phyloP scores from a whole-genome alignment of 2,888 invertebrate genomes.

The Dryadula phaetusa region DNA sequence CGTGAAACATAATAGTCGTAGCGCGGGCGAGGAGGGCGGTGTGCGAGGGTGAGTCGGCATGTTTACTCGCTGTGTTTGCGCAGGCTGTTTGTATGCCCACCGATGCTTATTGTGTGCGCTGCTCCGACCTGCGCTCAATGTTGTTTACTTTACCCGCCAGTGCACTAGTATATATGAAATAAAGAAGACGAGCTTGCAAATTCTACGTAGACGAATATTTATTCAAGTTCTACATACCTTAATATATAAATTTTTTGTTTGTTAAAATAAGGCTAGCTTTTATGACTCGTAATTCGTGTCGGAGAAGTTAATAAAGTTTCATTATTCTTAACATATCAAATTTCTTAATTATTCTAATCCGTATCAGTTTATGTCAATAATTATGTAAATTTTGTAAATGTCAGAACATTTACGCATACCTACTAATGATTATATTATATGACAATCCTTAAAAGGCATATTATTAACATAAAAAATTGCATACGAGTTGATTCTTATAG shows the following conservation, averaged over 20 bases:
- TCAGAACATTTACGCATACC: conserved; percentile 37
- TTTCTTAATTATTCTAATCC: conserved; percentile 32
- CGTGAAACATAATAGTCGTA: conserved; percentile 37
- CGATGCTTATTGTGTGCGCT: conserved; percentile 65
- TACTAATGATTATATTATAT: conserved; percentile 39
- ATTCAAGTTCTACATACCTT: neutral
- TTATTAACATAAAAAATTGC: conserved; percentile 33
- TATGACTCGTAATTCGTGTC: neutral
- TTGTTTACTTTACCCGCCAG: conserved; percentile 43
- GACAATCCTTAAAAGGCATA: conserved; percentile 13
- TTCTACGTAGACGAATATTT: conserved; percentile 3
- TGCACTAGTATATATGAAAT: conserved; percentile 43
- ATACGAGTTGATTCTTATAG: conserved; percentile 6
- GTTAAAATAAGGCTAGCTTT: neutral
- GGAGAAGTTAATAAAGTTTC: conserved; percentile 5
- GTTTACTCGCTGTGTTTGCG: conserved; percentile 60
- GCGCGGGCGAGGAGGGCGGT: conserved; percentile 39
- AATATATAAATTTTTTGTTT: neutral
- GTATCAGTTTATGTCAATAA: conserved; percentile 38
- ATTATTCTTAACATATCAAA: conserved; percentile 25
- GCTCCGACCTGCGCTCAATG: conserved; percentile 38
- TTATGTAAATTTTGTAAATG: conserved; percentile 41
- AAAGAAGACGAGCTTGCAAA: conserved; percentile 31
- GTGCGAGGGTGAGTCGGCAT: conserved; percentile 47
- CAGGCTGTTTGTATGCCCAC: conserved; percentile 59